Percentiles rank a stretch among this genome's conserved stretches.
Evolutionary conservation across 2,113 vertebrate species (phyloP).

Genomic region (Columba livia): DNA sequence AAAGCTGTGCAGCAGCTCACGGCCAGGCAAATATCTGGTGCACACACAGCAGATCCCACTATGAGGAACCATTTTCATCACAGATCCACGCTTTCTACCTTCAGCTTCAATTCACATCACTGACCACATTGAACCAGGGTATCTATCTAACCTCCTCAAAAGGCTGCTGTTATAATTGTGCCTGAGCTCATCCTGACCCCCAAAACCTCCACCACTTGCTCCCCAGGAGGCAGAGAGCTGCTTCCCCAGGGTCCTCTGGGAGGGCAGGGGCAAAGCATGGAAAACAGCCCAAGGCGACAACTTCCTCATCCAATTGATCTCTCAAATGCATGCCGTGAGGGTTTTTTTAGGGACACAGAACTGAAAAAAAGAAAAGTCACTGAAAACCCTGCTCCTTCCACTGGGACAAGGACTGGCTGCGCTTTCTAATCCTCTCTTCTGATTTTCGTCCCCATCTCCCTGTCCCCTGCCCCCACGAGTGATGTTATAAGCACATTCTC

Average conservation of each 20-base stretch:
- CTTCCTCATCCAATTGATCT: neutral
- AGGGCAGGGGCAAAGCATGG: accelerated
- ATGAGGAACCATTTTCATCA: neutral
- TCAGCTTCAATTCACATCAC: neutral
- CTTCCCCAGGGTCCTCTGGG: neutral
- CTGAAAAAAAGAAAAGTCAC: neutral
- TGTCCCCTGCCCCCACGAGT: accelerated
- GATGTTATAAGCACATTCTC: neutral
- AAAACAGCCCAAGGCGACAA: neutral
- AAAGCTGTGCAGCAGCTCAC: neutral
- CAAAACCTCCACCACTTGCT: neutral
- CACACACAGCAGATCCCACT: neutral
- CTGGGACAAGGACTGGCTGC: accelerated
- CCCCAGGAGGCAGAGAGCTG: neutral
- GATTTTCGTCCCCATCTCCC: neutral
- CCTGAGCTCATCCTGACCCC: neutral
- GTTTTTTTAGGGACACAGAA: neutral
- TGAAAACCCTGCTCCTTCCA: neutral
- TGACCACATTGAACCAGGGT: neutral
- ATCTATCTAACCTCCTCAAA: neutral
- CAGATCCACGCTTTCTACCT: neutral
- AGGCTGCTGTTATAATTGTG: accelerated
- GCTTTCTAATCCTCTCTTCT: neutral
- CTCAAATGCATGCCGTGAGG: neutral
- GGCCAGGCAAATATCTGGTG: neutral